Evolutionary conservation across 2,113 vertebrate genomes (phyloP), one percentile per base, ranked within the genome.

Genomic region (Thalassarche chlororhynchos): DNA sequence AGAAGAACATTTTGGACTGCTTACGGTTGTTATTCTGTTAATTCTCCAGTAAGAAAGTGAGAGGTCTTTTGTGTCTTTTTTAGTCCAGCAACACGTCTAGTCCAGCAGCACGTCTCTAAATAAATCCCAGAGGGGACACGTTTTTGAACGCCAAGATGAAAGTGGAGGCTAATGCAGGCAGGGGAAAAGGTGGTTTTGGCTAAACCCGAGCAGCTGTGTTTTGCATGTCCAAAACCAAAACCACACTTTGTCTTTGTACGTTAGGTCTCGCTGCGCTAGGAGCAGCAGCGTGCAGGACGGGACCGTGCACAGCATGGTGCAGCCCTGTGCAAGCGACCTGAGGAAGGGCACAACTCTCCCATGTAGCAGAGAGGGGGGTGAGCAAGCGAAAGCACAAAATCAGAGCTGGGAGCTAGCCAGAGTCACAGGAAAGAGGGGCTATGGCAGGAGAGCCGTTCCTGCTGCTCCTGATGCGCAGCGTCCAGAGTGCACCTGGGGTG

Each of bases 151-250:
- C 40, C 66, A 42, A 90, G 93, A 96, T 95, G 78, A 94, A 93
- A 96, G 91, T 17, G 36, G 57, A 94, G 70, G 65, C 91, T 89
- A 26, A 92, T 75, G 84, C 77, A 92, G 74, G 77, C 74, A 85
- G 78, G 81, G 46, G 23, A 46, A 93, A 96, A 97, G 94, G 94
- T 91, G 93, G 74, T 94, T 97, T 96, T 94, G 77, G 70, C 89
- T 87, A 84, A 76, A 76, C 46, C 17, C 0, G 0, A 51, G 70
- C 81, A 92, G 69, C 49, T 93, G 68, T 91, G 32, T 78, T 96
- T 96, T 97, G 78, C 62, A 40, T 70, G 89, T 78, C 89, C 89
- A 89, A 85, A 93, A 79, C 78, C 66, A 95, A 96, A 94, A 34
- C 86, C 89, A 87, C 29, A 17, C 47, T 62, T 69, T 25, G 77